These are phyloP conservation scores for Eilema sororculum DNA, from an alignment of 2,888 invertebrate genomes.

Conservation along the genomic window DNA sequence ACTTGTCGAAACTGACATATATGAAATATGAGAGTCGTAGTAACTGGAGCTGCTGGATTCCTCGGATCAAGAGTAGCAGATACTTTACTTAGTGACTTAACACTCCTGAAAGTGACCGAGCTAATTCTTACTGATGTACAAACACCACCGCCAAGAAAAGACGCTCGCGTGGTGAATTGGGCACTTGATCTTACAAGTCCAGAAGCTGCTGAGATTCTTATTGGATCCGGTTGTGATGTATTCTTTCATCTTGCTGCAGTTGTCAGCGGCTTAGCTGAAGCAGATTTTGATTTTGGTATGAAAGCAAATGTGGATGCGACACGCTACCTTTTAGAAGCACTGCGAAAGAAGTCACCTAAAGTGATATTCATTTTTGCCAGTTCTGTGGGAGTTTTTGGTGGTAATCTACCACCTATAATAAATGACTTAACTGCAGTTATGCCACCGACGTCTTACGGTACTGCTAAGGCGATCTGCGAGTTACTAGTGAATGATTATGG, in stretches of 20 bases:
- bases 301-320: constrained; percentile 77
- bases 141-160: constrained; percentile 39
- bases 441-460: constrained; percentile 77
- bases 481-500: constrained; percentile 75
- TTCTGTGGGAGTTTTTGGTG: constrained; percentile 73
- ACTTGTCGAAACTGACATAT: neutral
- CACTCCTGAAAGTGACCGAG: constrained; percentile 53
- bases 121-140: constrained; percentile 59
- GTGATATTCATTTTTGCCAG: constrained; percentile 72
- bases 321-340: constrained; percentile 68
- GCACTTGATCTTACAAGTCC: constrained; percentile 48
- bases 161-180: constrained; percentile 57
- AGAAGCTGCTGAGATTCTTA: constrained; percentile 58
- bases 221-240: constrained; percentile 58
- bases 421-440: constrained; percentile 67
- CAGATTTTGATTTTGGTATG: constrained; percentile 74
- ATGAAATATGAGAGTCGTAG: constrained; percentile 66
- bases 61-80: constrained; percentile 66
- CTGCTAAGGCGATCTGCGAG: constrained; percentile 76
- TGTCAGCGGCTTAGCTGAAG: constrained; percentile 78
- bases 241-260: constrained; percentile 78
- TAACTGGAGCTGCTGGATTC: constrained; percentile 75
- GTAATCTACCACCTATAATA: constrained; percentile 61
- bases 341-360: constrained; percentile 57
- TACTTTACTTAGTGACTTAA: constrained; percentile 52